These are phyloP conservation scores for Lates calcarifer DNA, from an alignment of 2,113 vertebrate genomes.

Conservation along the genomic window DNA sequence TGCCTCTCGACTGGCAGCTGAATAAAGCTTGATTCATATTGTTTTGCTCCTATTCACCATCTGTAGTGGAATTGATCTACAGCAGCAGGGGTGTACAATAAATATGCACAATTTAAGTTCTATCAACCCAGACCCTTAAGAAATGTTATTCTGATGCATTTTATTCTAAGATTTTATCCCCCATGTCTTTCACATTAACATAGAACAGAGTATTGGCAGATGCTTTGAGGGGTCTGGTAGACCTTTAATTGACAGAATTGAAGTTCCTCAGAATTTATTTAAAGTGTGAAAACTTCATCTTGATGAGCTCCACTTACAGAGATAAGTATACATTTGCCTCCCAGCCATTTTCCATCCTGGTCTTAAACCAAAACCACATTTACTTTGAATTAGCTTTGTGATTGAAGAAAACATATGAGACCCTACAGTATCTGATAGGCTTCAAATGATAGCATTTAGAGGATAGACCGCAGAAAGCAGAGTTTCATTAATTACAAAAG, in stretches of 20 bases:
- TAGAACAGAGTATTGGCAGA: neutral
- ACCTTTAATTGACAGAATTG: constrained; percentile 10
- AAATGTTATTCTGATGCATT: constrained; percentile 1
- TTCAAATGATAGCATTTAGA: constrained; percentile 77
- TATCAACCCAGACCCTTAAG: constrained; percentile 5
- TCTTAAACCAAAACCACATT: constrained; percentile 56
- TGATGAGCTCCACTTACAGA: constrained; percentile 58
- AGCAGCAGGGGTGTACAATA: constrained; percentile 24
- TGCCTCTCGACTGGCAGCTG: constrained; percentile 31
- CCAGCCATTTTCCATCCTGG: constrained; percentile 41
- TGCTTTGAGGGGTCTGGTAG: constrained; percentile 17
- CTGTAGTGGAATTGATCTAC: constrained; percentile 34
- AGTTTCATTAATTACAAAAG: constrained; percentile 98
- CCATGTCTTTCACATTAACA: neutral
- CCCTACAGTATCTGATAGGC: constrained; percentile 63
- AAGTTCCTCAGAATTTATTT: constrained; percentile 28
- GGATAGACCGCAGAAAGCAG: constrained; percentile 84
- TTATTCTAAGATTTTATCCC: neutral
- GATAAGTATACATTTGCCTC: constrained; percentile 62
- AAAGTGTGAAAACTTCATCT: constrained; percentile 61
- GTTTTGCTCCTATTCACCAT: constrained; percentile 48
- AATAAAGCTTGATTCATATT: constrained; percentile 45
- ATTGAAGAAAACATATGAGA: constrained; percentile 64
- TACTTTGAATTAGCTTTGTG: constrained; percentile 67
- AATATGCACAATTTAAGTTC: constrained; percentile 34